Evolutionary conservation across 2,888 invertebrate genomes (phyloP).

Genomic region (Orthonevra nobilis): DNA sequence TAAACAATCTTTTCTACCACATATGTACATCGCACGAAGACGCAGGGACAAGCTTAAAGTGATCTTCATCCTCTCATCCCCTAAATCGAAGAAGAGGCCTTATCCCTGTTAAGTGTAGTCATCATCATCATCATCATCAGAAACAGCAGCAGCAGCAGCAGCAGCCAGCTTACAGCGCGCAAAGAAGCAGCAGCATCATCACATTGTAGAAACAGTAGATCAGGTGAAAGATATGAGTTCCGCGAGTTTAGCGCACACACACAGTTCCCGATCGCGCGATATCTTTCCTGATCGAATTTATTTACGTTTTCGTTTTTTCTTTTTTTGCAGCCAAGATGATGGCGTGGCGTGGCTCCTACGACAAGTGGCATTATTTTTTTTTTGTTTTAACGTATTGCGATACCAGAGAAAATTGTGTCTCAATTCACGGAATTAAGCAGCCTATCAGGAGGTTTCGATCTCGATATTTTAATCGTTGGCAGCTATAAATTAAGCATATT

Average conservation of each 20-base stretch:
- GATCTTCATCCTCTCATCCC: slow-evolving; percentile 42
- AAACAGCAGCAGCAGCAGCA: slow-evolving; percentile 17
- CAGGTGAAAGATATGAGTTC: slow-evolving; percentile 68
- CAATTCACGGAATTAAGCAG: slow-evolving; percentile 72
- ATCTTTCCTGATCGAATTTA: slow-evolving; percentile 51
- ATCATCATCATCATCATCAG: slow-evolving; percentile 14
- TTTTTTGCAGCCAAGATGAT: slow-evolving; percentile 38
- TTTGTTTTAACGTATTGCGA: slow-evolving; percentile 40
- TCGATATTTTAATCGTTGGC: slow-evolving; percentile 70
- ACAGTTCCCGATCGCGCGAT: slow-evolving; percentile 62
- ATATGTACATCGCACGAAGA: slow-evolving; percentile 35
- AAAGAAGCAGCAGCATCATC: slow-evolving; percentile 60
- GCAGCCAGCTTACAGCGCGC: slow-evolving; percentile 8
- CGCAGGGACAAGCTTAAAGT: slow-evolving; percentile 53
- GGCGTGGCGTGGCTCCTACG: slow-evolving; percentile 61
- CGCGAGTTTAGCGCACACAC: slow-evolving; percentile 39
- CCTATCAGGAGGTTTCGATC: slow-evolving; percentile 66
- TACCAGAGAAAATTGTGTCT: slow-evolving; percentile 71
- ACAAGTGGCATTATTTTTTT: slow-evolving; percentile 54
- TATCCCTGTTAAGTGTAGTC: slow-evolving; percentile 24
- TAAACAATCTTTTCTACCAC: slow-evolving; percentile 63
- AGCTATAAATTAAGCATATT: slow-evolving; percentile 70
- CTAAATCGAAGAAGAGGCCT: slow-evolving; percentile 41
- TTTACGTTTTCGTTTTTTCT: neutral
- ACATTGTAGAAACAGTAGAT: slow-evolving; percentile 69